Percentiles rank a stretch among this genome's conserved stretches.
phyloP scores from a whole-genome alignment of 1,140 invertebrate genomes.

The Thalassaphorura encarpata region DNA sequence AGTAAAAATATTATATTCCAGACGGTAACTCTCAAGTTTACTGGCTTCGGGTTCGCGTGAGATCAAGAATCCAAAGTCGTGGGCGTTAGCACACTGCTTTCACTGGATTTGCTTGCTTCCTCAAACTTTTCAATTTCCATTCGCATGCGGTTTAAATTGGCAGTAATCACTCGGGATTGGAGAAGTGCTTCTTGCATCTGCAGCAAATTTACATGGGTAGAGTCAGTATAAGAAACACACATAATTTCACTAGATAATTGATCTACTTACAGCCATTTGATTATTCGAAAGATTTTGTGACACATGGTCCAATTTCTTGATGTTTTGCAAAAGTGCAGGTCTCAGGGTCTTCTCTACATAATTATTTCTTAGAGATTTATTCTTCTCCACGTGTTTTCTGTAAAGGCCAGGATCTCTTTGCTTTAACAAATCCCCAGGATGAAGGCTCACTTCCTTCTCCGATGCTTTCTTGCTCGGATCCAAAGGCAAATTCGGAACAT shows the following conservation, averaged over 20 bases:
- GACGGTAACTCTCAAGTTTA: neutral
- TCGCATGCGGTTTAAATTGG: slow-evolving; percentile 18
- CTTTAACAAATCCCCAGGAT: neutral
- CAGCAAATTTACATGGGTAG: too few species aligned
- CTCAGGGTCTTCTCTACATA: slow-evolving; percentile 22
- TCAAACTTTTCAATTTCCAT: slow-evolving; percentile 18
- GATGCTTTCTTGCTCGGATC: neutral
- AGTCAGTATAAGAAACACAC: neutral
- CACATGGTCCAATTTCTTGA: slow-evolving; percentile 20
- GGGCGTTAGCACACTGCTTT: too few species aligned
- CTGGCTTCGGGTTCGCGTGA: neutral
- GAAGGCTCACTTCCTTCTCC: neutral
- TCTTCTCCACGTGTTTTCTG: slow-evolving; percentile 23
- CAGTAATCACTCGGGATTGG: slow-evolving; percentile 18
- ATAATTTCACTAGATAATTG: neutral
- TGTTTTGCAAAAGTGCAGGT: slow-evolving; percentile 13
- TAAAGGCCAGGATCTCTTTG: slow-evolving; percentile 9
- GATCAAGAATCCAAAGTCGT: neutral
- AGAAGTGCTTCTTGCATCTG: slow-evolving; percentile 31
- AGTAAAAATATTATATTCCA: neutral
- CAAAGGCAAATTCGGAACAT: neutral
- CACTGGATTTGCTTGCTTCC: too few species aligned
- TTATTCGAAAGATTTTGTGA: slow-evolving; percentile 27
- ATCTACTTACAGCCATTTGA: slow-evolving; percentile 10
- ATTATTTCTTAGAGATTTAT: slow-evolving; percentile 19